Percentiles rank a stretch among this genome's conserved stretches.
Conservation (phyloP, 1,140 invertebrate species). For the Tetramorium simillimum region DNA sequence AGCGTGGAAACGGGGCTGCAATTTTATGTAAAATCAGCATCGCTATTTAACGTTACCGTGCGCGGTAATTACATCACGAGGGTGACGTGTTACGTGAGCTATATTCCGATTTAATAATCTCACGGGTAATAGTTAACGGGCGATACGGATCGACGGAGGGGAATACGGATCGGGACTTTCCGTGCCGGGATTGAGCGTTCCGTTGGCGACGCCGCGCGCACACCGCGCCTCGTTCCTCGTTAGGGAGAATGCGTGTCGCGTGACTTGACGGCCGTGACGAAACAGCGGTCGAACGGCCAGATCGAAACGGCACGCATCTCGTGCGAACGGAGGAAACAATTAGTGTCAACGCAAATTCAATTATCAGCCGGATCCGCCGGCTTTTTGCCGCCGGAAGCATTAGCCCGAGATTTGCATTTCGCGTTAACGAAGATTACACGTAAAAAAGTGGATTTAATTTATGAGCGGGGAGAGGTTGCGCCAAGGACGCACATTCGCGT, state of each 20-base stretch:
- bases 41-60: conserved; percentile 28
- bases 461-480: not conserved
- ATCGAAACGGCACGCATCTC: conserved; percentile 50
- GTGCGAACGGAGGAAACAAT: conserved; percentile 45
- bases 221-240: conserved; percentile 32
- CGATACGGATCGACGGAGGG: conserved; percentile 51
- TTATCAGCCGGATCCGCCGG: conserved; percentile 48
- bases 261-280: conserved; percentile 67
- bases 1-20: not conserved
- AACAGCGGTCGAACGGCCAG: conserved; percentile 57
- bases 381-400: conserved; percentile 45
- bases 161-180: conserved; percentile 55
- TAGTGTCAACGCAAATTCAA: conserved; percentile 60
- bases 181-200: not conserved
- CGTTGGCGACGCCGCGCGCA: not conserved
- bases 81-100: conserved; percentile 23
- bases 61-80: conserved; percentile 45
- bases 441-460: conserved; percentile 24
- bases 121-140: conserved; percentile 54
- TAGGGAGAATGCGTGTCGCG: conserved; percentile 56
- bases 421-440: conserved; percentile 18
- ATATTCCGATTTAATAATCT: conserved; percentile 59
- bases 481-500: not conserved
- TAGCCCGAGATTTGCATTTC: conserved; percentile 45
- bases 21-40: conserved; percentile 44